These are phyloP conservation scores for Embiotoca jacksoni DNA, from an alignment of 2,113 vertebrate genomes.

Conservation along the genomic window DNA sequence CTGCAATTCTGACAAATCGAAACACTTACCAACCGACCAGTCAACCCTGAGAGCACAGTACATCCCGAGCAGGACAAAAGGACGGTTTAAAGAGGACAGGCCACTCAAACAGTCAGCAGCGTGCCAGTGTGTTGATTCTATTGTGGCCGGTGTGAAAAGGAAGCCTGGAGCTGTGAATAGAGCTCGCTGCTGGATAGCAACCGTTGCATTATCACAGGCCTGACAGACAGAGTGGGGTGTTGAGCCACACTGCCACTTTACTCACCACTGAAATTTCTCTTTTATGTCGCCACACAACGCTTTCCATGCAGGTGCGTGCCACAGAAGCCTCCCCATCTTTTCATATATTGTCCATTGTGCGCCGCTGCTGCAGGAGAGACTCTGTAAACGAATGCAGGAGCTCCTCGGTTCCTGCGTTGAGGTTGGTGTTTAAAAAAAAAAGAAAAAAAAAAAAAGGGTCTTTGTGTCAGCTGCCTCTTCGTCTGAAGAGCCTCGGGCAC, in stretches of 20 bases:
- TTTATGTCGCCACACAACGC: conserved; percentile 40
- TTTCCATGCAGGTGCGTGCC: conserved; percentile 27
- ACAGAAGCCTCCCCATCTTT: not conserved
- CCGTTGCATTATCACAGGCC: conserved; percentile 53
- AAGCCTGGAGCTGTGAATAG: conserved; percentile 55
- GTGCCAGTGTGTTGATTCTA: conserved; percentile 27
- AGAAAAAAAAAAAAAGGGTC: conserved; percentile 20
- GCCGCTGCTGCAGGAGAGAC: conserved; percentile 21
- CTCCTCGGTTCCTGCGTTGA: not conserved
- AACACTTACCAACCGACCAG: not conserved
- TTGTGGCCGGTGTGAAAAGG: conserved; percentile 62
- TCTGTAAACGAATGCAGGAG: conserved; percentile 14
- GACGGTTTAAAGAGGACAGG: conserved; percentile 25
- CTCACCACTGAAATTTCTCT: conserved; percentile 24
- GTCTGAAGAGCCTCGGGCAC: conserved; percentile 18
- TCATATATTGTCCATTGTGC: conserved; percentile 27
- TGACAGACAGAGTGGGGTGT: conserved; percentile 47
- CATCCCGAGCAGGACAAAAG: conserved; percentile 14
- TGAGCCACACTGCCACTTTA: conserved; percentile 39
- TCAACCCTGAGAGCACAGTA: not conserved
- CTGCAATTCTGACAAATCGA: not conserved
- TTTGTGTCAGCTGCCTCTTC: conserved; percentile 31
- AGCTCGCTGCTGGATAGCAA: conserved; percentile 36
- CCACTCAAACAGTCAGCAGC: not conserved
- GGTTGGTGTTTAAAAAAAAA: conserved; percentile 15